A percentile compares a stretch with the other conserved stretches of the same genome.
Evolutionary conservation across 2,888 invertebrate species (phyloP).

Genomic region (Drosophila formosana): DNA sequence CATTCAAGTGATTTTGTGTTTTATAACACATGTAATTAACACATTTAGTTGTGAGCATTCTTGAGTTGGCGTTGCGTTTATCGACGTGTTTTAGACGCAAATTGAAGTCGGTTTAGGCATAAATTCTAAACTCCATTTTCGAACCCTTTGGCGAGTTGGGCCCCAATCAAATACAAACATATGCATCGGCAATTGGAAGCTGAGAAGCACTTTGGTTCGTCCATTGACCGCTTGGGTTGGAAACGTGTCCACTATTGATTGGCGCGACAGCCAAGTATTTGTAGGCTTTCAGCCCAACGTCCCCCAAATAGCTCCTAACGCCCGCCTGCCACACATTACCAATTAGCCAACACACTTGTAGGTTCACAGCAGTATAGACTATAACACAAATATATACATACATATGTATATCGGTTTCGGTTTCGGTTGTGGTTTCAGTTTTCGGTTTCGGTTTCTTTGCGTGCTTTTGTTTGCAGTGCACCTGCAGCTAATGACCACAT

Average conservation of each 20-base stretch:
- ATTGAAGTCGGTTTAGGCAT: constrained; percentile 19
- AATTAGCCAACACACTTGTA: constrained; percentile 40
- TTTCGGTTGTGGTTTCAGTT: not conserved
- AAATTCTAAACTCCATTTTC: constrained; percentile 25
- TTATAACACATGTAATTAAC: too few species aligned
- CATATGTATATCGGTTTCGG: constrained; percentile 8
- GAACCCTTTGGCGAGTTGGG: not conserved
- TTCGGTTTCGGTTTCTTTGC: not conserved
- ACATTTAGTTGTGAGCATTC: not conserved
- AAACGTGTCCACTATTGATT: constrained; percentile 49
- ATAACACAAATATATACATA: constrained; percentile 1
- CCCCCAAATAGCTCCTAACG: not conserved
- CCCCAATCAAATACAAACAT: not conserved
- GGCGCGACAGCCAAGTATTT: constrained; percentile 21
- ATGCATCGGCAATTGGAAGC: not conserved
- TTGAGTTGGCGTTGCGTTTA: not conserved
- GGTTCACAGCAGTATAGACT: constrained; percentile 17
- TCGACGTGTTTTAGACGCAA: constrained; percentile 7
- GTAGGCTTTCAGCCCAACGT: constrained; percentile 34
- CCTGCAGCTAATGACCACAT: not conserved
- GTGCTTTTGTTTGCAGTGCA: not conserved
- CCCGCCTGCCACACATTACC: not conserved
- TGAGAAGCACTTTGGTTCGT: constrained; percentile 1
- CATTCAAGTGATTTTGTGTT: too few species aligned
- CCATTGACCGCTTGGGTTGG: constrained; percentile 6